Base-by-base conservation (phyloP, 2,888 invertebrate genomes). In the Ernsta delagoae region DNA sequence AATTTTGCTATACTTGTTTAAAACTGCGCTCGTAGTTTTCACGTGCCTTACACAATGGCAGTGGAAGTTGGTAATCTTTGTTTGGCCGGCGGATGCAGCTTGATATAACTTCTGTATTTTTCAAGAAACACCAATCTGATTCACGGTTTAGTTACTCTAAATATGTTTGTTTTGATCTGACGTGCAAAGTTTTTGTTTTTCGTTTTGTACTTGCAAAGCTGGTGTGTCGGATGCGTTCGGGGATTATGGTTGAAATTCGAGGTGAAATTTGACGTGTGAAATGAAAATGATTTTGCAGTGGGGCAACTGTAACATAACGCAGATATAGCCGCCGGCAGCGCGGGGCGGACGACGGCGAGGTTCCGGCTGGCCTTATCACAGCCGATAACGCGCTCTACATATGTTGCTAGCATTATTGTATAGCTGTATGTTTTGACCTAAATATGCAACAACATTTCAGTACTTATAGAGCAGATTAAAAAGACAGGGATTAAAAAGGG, bases 1-100 rank as follows among this genome's bases (percentile, higher is more conserved):
- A 91, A 91, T 87, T 89, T 84, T 86, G 82, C 89, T 85, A 86
- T 89, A 83, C 85, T 89, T 87, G 87, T 87, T 89, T 83, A 77
- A 83, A 88, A 89, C 84, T 85, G 83, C 83, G 82, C 79, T 83
- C 77, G 83, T 76, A 85, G 88, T 86, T 89, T 87, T 86, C 84
- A 89, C 86, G 86, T 87, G 80, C 83, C 83, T 83, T 83, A 83
- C 77, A 86, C 83, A 88, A 88, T 87, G 81, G 81, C 75, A 72
- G 72, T 74, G 79, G 75, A 81, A 83, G 82, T 82, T 83, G 82
- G 83, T 88, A 85, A 89, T 90, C 88, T 90, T 89, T 88, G 86
- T 86, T 87, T 83, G 77, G 79, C 75, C 77, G 76, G 77, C 78
- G 80, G 79, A 83, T 79, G 80, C 80, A 78, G 79, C 77, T 83